Percentiles rank a stretch among this genome's conserved stretches.
Evolutionary conservation across 2,888 invertebrate species (phyloP).

Genomic region (Dioctria rufipes): DNA sequence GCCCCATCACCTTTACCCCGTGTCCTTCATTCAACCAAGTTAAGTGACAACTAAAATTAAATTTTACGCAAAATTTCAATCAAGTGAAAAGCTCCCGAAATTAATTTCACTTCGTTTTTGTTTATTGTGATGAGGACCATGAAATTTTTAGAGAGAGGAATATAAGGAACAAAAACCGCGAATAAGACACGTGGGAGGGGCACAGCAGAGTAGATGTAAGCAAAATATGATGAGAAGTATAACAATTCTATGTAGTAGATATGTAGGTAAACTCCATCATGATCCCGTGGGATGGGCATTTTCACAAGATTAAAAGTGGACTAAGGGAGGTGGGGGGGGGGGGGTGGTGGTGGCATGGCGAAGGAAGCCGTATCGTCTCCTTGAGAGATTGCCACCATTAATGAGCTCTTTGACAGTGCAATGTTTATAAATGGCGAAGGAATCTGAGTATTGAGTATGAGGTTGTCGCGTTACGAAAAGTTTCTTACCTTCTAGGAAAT

Average conservation of each 20-base stretch:
- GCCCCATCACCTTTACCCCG: too few relatives aligned
- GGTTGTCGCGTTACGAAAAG: background rate
- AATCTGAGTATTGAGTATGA: constrained; percentile 25
- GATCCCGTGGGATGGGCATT: constrained; percentile 17
- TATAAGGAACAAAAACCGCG: background rate
- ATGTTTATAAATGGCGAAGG: constrained; percentile 28
- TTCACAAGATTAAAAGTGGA: constrained; percentile 27
- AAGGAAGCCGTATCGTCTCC: background rate
- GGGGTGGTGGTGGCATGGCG: background rate
- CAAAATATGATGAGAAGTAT: constrained; percentile 35
- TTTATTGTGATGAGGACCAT: constrained; percentile 51
- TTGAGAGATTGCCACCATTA: constrained; percentile 23
- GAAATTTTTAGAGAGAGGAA: constrained; percentile 40
- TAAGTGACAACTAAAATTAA: constrained; percentile 57
- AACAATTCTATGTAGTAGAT: constrained; percentile 7
- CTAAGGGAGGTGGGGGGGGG: background rate
- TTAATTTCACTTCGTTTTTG: constrained; percentile 54
- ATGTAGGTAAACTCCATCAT: background rate
- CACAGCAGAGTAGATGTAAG: background rate
- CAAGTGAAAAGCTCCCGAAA: constrained; percentile 55
- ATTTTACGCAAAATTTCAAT: constrained; percentile 57
- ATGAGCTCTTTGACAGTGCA: constrained; percentile 34
- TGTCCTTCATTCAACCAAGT: too few relatives aligned
- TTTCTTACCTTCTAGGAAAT: background rate
- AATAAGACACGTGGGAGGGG: background rate